Conservation (phyloP, 2,113 vertebrate species). For the Phasianus colchicus region DNA sequence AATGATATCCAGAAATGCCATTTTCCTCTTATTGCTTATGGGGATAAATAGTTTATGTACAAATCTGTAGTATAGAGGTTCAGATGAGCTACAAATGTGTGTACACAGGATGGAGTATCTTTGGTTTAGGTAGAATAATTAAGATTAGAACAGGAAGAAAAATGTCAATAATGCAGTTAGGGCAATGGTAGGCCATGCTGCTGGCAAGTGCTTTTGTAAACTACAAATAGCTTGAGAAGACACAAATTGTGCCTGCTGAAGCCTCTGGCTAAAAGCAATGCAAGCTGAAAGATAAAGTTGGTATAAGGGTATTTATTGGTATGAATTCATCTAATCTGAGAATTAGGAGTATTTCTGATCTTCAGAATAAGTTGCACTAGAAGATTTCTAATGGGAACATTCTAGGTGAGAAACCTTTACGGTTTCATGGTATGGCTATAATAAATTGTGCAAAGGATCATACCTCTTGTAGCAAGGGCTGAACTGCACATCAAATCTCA, state of each 20-base stretch:
- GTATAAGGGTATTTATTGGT: neutral
- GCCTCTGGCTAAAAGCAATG: neutral
- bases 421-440: neutral
- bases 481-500: neutral
- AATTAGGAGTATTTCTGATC: neutral
- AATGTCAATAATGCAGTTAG: neutral
- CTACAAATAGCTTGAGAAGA: neutral
- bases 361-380: neutral
- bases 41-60: neutral
- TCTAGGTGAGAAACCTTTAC: neutral
- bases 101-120: neutral
- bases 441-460: neutral
- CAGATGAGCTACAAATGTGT: neutral
- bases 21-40: neutral
- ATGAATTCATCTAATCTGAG: neutral
- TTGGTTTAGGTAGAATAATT: neutral
- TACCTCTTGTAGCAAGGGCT: no score
- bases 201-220: neutral
- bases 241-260: neutral
- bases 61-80: neutral
- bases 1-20: neutral
- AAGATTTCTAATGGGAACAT: neutral
- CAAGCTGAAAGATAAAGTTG: neutral
- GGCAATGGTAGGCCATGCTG: neutral
- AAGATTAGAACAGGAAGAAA: neutral